Conservation (phyloP, 2,113 vertebrate species). For the Alexandromys fortis region DNA sequence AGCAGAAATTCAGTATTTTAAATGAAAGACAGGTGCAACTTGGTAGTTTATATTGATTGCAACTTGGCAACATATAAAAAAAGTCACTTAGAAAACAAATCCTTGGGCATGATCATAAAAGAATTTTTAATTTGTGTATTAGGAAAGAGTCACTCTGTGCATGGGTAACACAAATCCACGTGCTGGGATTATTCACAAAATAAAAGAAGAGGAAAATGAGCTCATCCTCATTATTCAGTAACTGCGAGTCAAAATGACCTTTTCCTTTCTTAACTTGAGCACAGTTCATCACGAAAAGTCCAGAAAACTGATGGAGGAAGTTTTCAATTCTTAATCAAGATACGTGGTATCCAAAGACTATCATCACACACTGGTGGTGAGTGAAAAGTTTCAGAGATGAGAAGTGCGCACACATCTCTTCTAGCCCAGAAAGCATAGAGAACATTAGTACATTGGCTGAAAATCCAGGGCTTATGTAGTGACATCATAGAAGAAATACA, state of each 20-base stretch:
- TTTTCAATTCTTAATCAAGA: not conserved
- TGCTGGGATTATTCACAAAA: not conserved
- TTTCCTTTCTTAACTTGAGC: not conserved
- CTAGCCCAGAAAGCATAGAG: no score
- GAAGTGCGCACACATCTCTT: not conserved
- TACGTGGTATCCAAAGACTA: not conserved
- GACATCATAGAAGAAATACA: not conserved
- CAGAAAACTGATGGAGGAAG: not conserved
- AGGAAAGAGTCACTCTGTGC: accelerated
- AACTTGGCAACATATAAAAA: not conserved
- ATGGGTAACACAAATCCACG: not conserved
- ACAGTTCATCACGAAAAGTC: not conserved
- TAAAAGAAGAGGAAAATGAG: not conserved
- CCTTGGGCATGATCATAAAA: not conserved
- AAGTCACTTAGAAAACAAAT: not conserved
- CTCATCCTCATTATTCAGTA: not conserved
- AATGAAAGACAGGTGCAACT: not conserved
- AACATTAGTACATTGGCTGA: not conserved
- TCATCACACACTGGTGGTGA: not conserved
- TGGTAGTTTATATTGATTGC: not conserved
- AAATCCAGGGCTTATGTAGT: not conserved
- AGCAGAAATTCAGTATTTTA: conserved; percentile 34
- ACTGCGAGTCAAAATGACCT: not conserved
- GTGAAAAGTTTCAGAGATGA: not conserved
- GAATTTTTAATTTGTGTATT: not conserved